Base-by-base conservation (phyloP, 2,113 vertebrate genomes). In the Oncorhynchus nerka region DNA sequence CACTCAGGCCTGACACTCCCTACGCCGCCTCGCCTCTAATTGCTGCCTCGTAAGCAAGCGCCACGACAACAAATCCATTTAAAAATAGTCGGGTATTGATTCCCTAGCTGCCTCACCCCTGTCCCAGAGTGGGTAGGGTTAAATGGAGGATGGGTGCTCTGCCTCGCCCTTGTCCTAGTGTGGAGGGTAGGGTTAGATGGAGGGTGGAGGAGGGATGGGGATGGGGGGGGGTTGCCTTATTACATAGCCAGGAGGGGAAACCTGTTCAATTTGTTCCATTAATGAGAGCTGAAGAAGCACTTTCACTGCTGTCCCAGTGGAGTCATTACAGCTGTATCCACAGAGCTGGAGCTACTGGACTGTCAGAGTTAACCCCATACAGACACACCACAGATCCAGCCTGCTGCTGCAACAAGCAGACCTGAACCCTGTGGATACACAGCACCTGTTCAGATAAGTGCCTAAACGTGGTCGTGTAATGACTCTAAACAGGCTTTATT, bases 211-310 rank as follows among this genome's bases (percentile, higher is more conserved):
- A 45, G 39, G 9, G 39, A 2, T 45, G 39, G 3, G 28, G 28
- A 1, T 3, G 28, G 28, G 28, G 28, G 28, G 28, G 28, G 28
- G 28, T 3, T 28, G 30, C 34, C 87, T 93, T 90, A 92, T 94
- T 94, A 93, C 39, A 75, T 71, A 84, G 72, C 84, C 89, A 91
- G 94, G 92, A 95, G 91, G 88, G 93, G 88, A 94, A 93, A 96
- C 95, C 95, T 94, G 94, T 94, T 96, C 94, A 94, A 96, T 97
- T 96, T 95, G 92, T 93, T 93, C 94, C 92, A 94, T 97, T 97
- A 97, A 96, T 95, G 95, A 94, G 90, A 83, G 88, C 93, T 92
- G 92, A 95, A 96, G 94, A 95, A 93, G 93, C 92, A 94, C 94
- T 95, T 96, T 95, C 91, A 87, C 86, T 90, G 86, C 11, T 49